Evolutionary conservation across 2,888 invertebrate species (phyloP).

Genomic region (Chymomyza amoena): DNA sequence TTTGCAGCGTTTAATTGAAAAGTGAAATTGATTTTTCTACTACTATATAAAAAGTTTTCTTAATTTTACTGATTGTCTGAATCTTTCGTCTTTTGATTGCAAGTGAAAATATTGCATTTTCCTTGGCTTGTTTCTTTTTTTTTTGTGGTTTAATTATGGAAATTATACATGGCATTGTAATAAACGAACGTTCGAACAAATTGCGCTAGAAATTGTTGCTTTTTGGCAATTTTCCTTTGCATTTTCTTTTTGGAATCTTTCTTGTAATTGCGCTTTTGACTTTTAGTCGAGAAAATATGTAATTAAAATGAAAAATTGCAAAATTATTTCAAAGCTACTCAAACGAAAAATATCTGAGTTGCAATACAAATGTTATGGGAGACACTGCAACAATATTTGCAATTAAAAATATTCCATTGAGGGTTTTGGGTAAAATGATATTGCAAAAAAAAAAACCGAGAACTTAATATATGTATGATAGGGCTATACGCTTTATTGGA

Average conservation of each 20-base stretch:
- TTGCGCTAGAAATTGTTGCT: slow-evolving; percentile 18
- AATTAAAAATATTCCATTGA: no score
- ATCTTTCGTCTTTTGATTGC: slow-evolving; percentile 12
- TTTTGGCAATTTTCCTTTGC: slow-evolving; percentile 28
- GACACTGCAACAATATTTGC: no score
- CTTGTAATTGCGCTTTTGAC: slow-evolving; percentile 31
- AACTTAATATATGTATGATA: no score
- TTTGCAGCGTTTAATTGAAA: slow-evolving; percentile 53
- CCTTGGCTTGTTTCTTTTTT: slow-evolving; percentile 10
- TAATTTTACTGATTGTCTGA: slow-evolving; percentile 8
- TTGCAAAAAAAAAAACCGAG: no score
- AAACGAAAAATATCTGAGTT: neutral
- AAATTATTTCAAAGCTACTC: neutral
- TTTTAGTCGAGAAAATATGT: neutral
- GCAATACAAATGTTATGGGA: no score
- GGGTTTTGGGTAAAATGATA: no score
- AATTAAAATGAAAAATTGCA: neutral
- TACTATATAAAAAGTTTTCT: slow-evolving; percentile 11
- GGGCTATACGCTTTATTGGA: no score
- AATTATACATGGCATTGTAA: slow-evolving; percentile 28
- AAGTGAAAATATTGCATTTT: slow-evolving; percentile 37
- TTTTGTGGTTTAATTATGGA: slow-evolving; percentile 49
- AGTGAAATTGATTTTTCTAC: slow-evolving; percentile 62
- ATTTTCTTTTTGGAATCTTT: slow-evolving; percentile 7
- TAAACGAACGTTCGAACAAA: neutral